These are phyloP conservation scores for Therioaphis trifolii DNA, from an alignment of 2,888 invertebrate species.

Conservation along the genomic window DNA sequence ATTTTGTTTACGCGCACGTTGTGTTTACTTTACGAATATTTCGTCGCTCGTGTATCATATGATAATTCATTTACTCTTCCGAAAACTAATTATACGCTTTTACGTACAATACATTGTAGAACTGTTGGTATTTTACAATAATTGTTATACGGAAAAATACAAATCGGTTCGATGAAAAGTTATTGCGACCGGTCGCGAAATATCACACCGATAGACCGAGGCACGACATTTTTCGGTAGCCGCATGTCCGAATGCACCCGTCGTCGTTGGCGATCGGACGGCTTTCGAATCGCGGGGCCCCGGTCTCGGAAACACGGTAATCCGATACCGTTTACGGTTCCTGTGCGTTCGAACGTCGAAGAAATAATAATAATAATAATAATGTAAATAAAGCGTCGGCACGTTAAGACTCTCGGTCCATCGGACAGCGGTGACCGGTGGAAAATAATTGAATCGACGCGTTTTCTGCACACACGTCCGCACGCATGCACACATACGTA, in stretches of 20 bases:
- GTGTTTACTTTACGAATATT: too few species aligned
- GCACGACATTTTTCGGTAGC: not conserved
- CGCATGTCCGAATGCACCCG: not conserved
- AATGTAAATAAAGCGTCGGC: not conserved
- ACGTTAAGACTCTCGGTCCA: constrained; percentile 26
- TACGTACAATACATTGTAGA: too few species aligned
- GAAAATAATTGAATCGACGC: constrained; percentile 10
- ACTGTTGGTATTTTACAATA: too few species aligned
- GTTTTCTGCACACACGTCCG: constrained; percentile 2
- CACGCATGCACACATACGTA: not conserved
- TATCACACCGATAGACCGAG: not conserved
- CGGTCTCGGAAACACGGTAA: not conserved
- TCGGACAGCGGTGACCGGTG: constrained; percentile 10
- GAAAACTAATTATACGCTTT: too few species aligned
- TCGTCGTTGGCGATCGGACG: not conserved
- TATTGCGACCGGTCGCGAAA: too few species aligned
- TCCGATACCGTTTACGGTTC: constrained; percentile 12
- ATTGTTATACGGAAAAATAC: too few species aligned
- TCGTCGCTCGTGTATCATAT: too few species aligned
- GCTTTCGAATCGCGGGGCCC: not conserved
- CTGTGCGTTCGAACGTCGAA: not conserved
- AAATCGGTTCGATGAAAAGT: too few species aligned
- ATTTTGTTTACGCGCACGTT: too few species aligned
- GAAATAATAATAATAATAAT: not conserved
- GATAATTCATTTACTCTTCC: too few species aligned